phyloP scores from a whole-genome alignment of 1,140 invertebrate species.

The Cydia fagiglandana region DNA sequence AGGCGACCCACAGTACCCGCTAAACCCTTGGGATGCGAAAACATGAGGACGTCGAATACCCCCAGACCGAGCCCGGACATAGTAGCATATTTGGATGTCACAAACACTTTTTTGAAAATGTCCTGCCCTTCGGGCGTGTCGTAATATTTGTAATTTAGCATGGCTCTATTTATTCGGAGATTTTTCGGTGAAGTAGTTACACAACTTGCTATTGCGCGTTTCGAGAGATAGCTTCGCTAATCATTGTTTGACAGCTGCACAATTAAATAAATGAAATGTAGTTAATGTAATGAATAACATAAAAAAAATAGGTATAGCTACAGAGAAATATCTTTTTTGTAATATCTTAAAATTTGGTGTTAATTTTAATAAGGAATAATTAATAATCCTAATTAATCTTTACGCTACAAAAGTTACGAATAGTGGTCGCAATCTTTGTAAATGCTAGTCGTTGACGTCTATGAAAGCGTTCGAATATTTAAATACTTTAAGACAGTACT shows the following conservation, averaged over 20 bases:
- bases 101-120: slow-evolving; percentile 82
- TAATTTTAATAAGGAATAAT: background rate
- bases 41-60: slow-evolving; percentile 80
- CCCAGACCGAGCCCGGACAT: slow-evolving; percentile 73
- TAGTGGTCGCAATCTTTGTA: background rate
- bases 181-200: slow-evolving; percentile 55
- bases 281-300: background rate
- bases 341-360: background rate
- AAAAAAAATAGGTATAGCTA: background rate
- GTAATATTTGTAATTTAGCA: slow-evolving; percentile 81
- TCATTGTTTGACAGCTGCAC: slow-evolving; percentile 14
- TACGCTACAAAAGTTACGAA: background rate
- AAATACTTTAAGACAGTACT: background rate
- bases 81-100: slow-evolving; percentile 80
- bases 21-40: slow-evolving; percentile 79
- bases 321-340: background rate
- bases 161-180: slow-evolving; percentile 40
- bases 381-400: background rate
- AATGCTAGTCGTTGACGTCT: background rate
- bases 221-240: background rate
- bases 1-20: slow-evolving; percentile 57
- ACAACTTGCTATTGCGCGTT: slow-evolving; percentile 48
- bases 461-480: background rate
- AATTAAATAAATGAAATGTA: background rate
- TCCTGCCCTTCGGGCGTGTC: slow-evolving; percentile 86